Evolutionary conservation across 2,113 vertebrate species (phyloP).

Genomic region (Copsychus sechellarum): DNA sequence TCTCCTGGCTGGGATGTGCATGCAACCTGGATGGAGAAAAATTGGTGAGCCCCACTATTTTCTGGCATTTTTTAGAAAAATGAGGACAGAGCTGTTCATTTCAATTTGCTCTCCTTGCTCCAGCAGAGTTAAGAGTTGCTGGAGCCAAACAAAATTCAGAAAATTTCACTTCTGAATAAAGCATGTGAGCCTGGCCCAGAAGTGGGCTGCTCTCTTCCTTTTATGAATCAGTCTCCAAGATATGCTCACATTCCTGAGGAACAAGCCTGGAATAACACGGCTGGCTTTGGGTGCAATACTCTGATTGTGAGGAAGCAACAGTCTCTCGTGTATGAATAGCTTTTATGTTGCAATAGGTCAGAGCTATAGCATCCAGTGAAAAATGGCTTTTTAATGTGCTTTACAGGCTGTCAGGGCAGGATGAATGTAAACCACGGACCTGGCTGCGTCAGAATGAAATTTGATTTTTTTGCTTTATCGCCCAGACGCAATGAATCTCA

Average conservation of each 20-base stretch:
- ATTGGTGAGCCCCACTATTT: background rate
- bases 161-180: slow-evolving; percentile 31
- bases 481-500: slow-evolving; percentile 71
- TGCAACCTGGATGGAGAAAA: background rate
- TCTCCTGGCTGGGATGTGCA: background rate
- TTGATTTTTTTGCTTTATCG: slow-evolving; percentile 66
- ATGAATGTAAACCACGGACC: slow-evolving; percentile 36
- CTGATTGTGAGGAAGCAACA: slow-evolving; percentile 48
- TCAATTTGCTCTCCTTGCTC: background rate
- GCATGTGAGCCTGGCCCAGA: slow-evolving; percentile 28
- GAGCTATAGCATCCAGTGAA: background rate
- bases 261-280: slow-evolving; percentile 60
- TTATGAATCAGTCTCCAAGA: slow-evolving; percentile 60
- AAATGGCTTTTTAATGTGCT: slow-evolving; percentile 62
- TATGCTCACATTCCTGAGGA: slow-evolving; percentile 64
- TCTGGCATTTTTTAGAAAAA: background rate
- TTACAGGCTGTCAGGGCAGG: slow-evolving; percentile 45
- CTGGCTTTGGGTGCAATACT: slow-evolving; percentile 31
- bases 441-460: slow-evolving; percentile 19
- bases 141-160: slow-evolving; percentile 19
- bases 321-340: slow-evolving; percentile 47
- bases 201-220: slow-evolving; percentile 50
- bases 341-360: slow-evolving; percentile 52
- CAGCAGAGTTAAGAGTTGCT: background rate
- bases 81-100: background rate